phyloP scores from a whole-genome alignment of 2,888 invertebrate species.

The Ariolimax columbianus region DNA sequence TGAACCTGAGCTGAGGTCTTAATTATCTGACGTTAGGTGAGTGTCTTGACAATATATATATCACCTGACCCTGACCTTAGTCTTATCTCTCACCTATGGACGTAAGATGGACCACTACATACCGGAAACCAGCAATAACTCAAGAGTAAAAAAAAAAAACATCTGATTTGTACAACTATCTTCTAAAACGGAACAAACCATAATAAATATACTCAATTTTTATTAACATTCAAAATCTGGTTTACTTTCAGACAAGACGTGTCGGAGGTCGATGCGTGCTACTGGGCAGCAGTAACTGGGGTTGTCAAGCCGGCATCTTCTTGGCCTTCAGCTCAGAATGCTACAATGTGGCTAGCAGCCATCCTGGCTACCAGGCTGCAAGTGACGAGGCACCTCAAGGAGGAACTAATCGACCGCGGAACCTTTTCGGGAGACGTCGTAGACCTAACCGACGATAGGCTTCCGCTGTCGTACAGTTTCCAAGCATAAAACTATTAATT shows the following conservation, averaged over 20 bases:
- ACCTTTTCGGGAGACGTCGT: not conserved
- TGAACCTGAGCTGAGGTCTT: too few species aligned
- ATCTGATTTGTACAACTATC: too few species aligned
- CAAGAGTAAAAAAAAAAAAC: too few species aligned
- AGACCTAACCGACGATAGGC: constrained; percentile 11
- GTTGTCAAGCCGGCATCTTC: constrained; percentile 49
- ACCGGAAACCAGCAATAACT: too few species aligned
- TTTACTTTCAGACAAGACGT: constrained; percentile 28
- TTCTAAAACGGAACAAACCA: too few species aligned
- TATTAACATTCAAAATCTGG: too few species aligned
- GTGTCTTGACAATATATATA: too few species aligned
- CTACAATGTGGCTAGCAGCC: not conserved
- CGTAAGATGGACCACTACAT: too few species aligned
- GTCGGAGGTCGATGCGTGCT: constrained; percentile 46
- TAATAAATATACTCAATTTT: too few species aligned
- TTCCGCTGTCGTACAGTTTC: not conserved
- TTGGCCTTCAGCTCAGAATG: constrained; percentile 45
- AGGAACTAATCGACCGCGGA: not conserved
- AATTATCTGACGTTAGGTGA: too few species aligned
- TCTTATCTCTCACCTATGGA: too few species aligned
- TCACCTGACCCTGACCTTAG: too few species aligned
- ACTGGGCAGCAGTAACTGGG: constrained; percentile 33
- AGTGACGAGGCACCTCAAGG: not conserved
- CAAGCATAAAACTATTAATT: not conserved
- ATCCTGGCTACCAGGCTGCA: not conserved